Percentiles rank a stretch among this genome's conserved stretches.
Evolutionary conservation across 1,140 invertebrate species (phyloP).

Genomic region (Drosophila novamexicana): DNA sequence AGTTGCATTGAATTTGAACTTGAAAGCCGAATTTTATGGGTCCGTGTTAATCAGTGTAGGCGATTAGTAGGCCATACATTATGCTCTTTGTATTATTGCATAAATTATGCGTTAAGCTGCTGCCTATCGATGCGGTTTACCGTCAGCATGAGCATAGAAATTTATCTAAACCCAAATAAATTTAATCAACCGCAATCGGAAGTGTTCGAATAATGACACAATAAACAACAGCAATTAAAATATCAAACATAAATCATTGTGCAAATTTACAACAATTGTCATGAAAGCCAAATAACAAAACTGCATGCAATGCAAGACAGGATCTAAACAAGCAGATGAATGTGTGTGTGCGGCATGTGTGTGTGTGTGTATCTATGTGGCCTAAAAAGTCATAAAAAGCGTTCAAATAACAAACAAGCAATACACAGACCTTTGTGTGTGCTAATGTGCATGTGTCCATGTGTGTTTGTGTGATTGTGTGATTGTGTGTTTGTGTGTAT

Average conservation of each 20-base stretch:
- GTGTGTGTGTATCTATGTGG: constrained; percentile 31
- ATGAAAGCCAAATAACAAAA: constrained; percentile 58
- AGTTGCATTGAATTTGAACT: not conserved
- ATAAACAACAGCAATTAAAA: constrained; percentile 83
- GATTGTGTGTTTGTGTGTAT: constrained; percentile 34
- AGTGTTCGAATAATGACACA: constrained; percentile 83
- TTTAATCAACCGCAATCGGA: constrained; percentile 82
- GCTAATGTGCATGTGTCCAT: constrained; percentile 18
- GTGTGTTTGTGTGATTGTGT: constrained; percentile 30
- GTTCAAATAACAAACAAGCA: constrained; percentile 60
- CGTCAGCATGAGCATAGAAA: constrained; percentile 41
- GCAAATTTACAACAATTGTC: constrained; percentile 75
- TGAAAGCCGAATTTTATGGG: constrained; percentile 37
- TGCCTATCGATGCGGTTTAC: constrained; percentile 63
- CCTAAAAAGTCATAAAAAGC: constrained; percentile 73
- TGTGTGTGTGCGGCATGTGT: constrained; percentile 11
- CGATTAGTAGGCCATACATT: constrained; percentile 65
- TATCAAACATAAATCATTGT: constrained; percentile 82
- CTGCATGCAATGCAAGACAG: constrained; percentile 65
- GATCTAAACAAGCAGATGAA: constrained; percentile 46
- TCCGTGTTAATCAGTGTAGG: constrained; percentile 53
- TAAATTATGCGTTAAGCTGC: constrained; percentile 70
- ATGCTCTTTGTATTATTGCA: constrained; percentile 65
- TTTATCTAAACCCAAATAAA: constrained; percentile 78
- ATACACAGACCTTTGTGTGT: constrained; percentile 19